Evolutionary conservation across 2,113 vertebrate genomes (phyloP), one percentile per base, ranked within the genome.

Genomic region (Connochaetes taurinus): DNA sequence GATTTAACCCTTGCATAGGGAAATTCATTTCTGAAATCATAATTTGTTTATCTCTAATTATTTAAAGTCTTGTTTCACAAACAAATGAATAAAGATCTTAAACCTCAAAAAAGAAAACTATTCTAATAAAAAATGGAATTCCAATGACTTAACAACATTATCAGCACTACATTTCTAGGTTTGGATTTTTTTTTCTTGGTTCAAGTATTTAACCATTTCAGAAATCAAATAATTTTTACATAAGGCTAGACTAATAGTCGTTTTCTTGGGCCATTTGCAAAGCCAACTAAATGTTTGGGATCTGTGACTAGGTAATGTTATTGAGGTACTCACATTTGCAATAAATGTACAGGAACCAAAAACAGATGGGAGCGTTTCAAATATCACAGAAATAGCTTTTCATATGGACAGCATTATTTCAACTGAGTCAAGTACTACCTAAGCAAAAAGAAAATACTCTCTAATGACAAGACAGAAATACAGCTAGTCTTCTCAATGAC

Each of bases 361-460:
- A 94, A 90, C 82, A 97, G 88, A 97, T 90, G 71, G 81, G 60
- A 96, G 45, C 23, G 58, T 92, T 94, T 97, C 52, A 95, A 96
- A 95, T 95, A 98, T 64, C 92, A 96, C 71, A 96, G 91, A 97
- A 94, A 80, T 93, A 96, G 67, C 87, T 97, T 97, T 98, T 97
- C 95, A 90, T 91, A 94, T 87, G 91, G 50, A 94, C 29, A 97
- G 62, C 47, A 91, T 97, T 95, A 97, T 96, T 97, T 97, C 91
- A 97, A 90, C 27, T 97, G 82, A 97, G 92, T 97, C 86, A 97
- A 97, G 96, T 81, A 96, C 71, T 90, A 89, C 85, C 87, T 96
- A 82, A 91, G 92, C 74, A 98, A 96, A 98, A 94, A 94, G 96
- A 96, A 97, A 97, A 96, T 87, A 96, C 67, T 97, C 74, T 97